Percentiles rank a stretch among this genome's conserved stretches.
Evolutionary conservation across 2,888 invertebrate genomes (phyloP).

Genomic region (Nemotelus pantherinus): DNA sequence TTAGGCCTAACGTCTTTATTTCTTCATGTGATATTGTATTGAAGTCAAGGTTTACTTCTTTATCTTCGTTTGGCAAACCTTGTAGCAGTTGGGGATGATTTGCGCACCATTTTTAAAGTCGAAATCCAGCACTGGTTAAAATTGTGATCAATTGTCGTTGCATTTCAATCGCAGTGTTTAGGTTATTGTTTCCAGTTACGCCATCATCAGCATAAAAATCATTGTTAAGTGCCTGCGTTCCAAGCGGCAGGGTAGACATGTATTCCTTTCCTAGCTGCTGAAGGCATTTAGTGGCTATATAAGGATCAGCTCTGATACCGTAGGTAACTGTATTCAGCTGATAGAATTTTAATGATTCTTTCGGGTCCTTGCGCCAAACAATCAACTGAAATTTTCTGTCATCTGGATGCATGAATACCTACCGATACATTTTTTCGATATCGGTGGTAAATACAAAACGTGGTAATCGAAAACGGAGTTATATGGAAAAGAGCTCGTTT

Average conservation of each 20-base stretch:
- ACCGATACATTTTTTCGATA: too few relatives aligned
- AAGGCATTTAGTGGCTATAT: background rate
- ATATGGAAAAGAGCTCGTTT: too few relatives aligned
- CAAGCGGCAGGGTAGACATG: too few relatives aligned
- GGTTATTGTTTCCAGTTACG: background rate
- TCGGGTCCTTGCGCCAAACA: background rate
- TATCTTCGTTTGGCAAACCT: too few relatives aligned
- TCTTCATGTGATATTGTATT: background rate
- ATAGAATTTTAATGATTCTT: background rate
- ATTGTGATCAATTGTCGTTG: too few relatives aligned
- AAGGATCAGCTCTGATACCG: background rate
- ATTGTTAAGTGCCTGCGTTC: background rate
- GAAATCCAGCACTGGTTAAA: too few relatives aligned
- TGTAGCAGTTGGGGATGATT: too few relatives aligned
- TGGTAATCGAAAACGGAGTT: too few relatives aligned
- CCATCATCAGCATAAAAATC: background rate
- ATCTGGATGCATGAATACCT: too few relatives aligned
- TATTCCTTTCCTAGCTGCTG: background rate
- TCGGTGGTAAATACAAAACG: too few relatives aligned
- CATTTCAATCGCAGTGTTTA: background rate
- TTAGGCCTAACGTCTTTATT: background rate
- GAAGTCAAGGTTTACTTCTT: background rate
- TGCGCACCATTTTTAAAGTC: too few relatives aligned
- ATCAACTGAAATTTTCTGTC: background rate
- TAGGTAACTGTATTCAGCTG: background rate